Evolutionary conservation across 2,113 vertebrate species (phyloP).

Genomic region (Salvator merianae): DNA sequence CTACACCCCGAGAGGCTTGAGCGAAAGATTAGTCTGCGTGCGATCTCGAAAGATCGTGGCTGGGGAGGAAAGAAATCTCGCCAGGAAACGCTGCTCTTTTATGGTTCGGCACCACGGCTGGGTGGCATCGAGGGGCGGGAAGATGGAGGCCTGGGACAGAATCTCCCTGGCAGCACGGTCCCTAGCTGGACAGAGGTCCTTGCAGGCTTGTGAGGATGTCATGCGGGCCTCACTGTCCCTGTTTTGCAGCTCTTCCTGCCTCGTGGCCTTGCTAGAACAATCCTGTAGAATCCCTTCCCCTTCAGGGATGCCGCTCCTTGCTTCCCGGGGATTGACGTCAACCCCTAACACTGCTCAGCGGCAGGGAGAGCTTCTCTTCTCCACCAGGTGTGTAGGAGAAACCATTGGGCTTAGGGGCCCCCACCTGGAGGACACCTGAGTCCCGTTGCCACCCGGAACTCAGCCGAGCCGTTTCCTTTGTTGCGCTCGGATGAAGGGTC

Average conservation of each 20-base stretch:
- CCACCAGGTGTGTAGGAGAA: neutral
- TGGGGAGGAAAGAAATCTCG: neutral
- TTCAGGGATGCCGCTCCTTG: rapidly evolving
- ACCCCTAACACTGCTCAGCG: neutral
- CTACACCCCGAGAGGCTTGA: neutral
- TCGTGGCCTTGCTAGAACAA: neutral
- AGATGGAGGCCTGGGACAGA: neutral
- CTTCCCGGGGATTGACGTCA: neutral
- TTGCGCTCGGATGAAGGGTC: neutral
- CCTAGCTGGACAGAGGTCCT: neutral
- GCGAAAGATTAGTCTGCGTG: neutral
- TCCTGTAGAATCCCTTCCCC: too few relatives aligned
- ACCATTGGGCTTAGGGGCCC: neutral
- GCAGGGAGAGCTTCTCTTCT: neutral
- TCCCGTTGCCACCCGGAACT: too few relatives aligned
- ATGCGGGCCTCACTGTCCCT: neutral
- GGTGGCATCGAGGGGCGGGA: neutral
- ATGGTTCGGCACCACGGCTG: neutral
- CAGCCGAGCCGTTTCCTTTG: neutral
- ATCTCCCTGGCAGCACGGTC: neutral
- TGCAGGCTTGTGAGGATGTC: too few relatives aligned
- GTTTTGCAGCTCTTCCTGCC: neutral
- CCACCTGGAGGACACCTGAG: neutral
- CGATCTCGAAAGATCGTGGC: neutral
- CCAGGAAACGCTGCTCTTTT: neutral